phyloP scores from a whole-genome alignment of 2,113 vertebrate species.

The Hoplias malabaricus region DNA sequence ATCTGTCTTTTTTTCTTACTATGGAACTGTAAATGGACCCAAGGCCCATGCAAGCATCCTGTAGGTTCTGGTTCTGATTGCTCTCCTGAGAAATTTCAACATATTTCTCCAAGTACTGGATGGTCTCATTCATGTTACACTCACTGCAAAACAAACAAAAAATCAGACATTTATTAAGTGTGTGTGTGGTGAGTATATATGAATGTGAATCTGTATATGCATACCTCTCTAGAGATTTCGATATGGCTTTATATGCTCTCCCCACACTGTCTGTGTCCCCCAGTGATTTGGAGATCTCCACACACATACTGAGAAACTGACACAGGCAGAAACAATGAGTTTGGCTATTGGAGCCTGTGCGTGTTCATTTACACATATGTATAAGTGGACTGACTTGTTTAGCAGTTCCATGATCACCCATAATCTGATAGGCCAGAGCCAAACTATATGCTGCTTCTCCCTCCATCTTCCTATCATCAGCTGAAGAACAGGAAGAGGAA shows the following conservation, averaged over 20 bases:
- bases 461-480: constrained; percentile 67
- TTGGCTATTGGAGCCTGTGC: background rate
- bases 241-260: constrained; percentile 59
- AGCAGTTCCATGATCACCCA: constrained; percentile 70
- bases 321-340: constrained; percentile 4
- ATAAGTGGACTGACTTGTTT: constrained; percentile 66
- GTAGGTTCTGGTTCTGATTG: constrained; percentile 40
- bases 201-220: constrained; percentile 16
- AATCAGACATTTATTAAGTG: background rate
- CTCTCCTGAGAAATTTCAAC: constrained; percentile 44
- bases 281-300: constrained; percentile 53
- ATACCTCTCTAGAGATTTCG: constrained; percentile 63
- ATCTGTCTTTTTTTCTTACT: constrained; percentile 50
- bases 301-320: constrained; percentile 60
- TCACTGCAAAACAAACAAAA: constrained; percentile 55
- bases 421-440: constrained; percentile 72
- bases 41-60: constrained; percentile 55
- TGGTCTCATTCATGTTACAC: constrained; percentile 50
- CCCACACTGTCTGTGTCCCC: constrained; percentile 50
- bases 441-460: constrained; percentile 77
- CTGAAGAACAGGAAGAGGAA: constrained; percentile 57
- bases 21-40: constrained; percentile 55
- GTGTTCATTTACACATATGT: background rate
- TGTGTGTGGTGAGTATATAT: background rate
- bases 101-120: constrained; percentile 60